A percentile compares a stretch with the other conserved stretches of the same genome.
Conservation (phyloP, 2,797 vertebrate species). For the Babyrousa celebensis region DNA sequence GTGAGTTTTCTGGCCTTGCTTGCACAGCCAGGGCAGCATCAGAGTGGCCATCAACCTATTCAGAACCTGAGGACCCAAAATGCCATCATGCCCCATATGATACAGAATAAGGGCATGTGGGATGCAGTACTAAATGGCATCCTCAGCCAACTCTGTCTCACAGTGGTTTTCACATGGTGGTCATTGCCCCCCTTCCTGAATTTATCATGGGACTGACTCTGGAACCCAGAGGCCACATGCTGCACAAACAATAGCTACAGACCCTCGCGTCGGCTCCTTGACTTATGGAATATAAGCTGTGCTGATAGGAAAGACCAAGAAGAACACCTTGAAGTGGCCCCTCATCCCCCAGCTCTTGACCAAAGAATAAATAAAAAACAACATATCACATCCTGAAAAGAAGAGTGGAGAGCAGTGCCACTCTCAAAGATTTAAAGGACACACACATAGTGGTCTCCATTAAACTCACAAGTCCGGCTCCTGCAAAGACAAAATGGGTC, state of each 20-base stretch:
- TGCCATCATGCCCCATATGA: too few species aligned
- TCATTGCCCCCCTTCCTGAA: neutral
- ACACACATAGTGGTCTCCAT: neutral
- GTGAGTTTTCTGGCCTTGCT: neutral
- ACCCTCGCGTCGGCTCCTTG: neutral
- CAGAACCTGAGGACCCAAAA: neutral
- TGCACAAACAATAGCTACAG: neutral
- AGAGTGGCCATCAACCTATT: neutral
- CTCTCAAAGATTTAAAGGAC: neutral
- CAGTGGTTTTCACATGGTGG: too few species aligned
- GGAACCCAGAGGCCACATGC: neutral
- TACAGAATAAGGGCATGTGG: neutral
- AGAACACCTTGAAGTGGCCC: neutral
- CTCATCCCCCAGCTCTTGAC: neutral
- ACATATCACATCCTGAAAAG: neutral
- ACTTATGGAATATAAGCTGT: neutral
- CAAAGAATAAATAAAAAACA: neutral
- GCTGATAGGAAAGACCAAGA: neutral
- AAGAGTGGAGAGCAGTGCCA: neutral
- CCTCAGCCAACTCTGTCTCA: neutral
- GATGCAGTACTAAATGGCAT: neutral
- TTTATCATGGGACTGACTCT: neutral
- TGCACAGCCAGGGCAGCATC: neutral
- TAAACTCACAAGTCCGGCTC: neutral
- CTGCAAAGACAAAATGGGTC: neutral